Conservation (phyloP, 2,888 invertebrate species). For the Pachycephus smyrnensis region DNA sequence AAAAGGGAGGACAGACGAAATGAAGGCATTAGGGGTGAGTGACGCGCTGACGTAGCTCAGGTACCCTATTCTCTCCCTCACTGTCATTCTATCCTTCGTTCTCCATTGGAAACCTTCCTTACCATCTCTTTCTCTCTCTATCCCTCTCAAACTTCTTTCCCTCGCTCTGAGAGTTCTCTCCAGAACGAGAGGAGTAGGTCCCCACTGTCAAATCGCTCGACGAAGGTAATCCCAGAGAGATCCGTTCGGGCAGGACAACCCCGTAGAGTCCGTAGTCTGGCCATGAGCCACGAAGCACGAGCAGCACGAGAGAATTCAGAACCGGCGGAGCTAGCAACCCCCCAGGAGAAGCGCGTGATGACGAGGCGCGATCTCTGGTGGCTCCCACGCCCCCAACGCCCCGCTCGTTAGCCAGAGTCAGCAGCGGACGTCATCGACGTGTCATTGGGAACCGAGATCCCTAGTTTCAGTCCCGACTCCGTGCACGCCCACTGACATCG, state of each 20-base stretch:
- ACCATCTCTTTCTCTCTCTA: conserved; percentile 11
- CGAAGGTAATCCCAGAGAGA: conserved; percentile 47
- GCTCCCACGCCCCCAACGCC: conserved; percentile 64
- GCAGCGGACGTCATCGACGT: conserved; percentile 67
- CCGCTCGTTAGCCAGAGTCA: conserved; percentile 66
- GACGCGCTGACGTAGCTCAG: conserved; percentile 58
- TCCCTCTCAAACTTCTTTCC: conserved; percentile 14
- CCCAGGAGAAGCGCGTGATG: conserved; percentile 50
- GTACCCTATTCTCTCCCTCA: conserved; percentile 34
- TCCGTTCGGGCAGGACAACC: conserved; percentile 38
- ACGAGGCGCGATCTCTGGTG: conserved; percentile 63
- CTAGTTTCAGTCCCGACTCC: conserved; percentile 27
- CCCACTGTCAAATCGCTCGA: conserved; percentile 48
- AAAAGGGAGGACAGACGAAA: conserved; percentile 48
- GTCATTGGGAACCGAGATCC: conserved; percentile 61
- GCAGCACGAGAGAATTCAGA: background rate
- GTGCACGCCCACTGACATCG: conserved; percentile 32
- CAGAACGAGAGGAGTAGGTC: conserved; percentile 28
- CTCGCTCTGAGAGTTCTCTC: conserved; percentile 22
- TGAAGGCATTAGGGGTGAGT: conserved; percentile 61
- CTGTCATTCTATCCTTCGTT: conserved; percentile 34
- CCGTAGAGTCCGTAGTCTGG: conserved; percentile 20
- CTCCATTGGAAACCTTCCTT: conserved; percentile 22
- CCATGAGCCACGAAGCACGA: conserved; percentile 4
- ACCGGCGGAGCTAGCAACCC: conserved; percentile 17